A percentile compares a stretch with the other conserved stretches of the same genome.
Conservation (phyloP, 2,888 invertebrate genomes). For the Oligia latruncula region DNA sequence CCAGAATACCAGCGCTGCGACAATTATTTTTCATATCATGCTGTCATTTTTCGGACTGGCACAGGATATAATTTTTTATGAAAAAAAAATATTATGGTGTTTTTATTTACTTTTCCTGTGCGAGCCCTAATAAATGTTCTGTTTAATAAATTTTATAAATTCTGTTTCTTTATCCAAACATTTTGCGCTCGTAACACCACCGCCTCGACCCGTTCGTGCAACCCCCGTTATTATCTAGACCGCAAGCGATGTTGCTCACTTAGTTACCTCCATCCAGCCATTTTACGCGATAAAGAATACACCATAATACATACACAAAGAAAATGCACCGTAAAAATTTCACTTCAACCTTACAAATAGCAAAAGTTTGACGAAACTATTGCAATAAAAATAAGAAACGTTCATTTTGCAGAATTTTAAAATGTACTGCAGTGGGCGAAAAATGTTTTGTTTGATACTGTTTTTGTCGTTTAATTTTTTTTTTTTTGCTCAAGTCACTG, state of each 20-base stretch:
- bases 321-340: constrained; percentile 47
- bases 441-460: neutral
- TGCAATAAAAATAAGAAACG: constrained; percentile 27
- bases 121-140: too few species aligned
- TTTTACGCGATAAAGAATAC: constrained; percentile 58
- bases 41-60: neutral
- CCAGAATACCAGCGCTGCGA: neutral
- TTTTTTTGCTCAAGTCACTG: neutral
- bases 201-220: constrained; percentile 49
- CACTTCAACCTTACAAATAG: constrained; percentile 19
- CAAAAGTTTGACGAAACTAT: constrained; percentile 49
- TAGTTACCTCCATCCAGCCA: constrained; percentile 39
- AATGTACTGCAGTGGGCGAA: constrained; percentile 15
- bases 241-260: constrained; percentile 57
- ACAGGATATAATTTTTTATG: neutral
- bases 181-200: constrained; percentile 7
- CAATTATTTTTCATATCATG: neutral
- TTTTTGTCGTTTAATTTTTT: neutral
- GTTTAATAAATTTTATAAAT: neutral
- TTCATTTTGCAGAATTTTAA: constrained; percentile 7
- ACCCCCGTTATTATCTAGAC: constrained; percentile 58
- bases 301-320: constrained; percentile 13
- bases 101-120: neutral
- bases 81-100: neutral
- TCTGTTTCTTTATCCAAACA: neutral